Conservation (phyloP, 2,888 invertebrate genomes). For the Acholoe squamosa region DNA sequence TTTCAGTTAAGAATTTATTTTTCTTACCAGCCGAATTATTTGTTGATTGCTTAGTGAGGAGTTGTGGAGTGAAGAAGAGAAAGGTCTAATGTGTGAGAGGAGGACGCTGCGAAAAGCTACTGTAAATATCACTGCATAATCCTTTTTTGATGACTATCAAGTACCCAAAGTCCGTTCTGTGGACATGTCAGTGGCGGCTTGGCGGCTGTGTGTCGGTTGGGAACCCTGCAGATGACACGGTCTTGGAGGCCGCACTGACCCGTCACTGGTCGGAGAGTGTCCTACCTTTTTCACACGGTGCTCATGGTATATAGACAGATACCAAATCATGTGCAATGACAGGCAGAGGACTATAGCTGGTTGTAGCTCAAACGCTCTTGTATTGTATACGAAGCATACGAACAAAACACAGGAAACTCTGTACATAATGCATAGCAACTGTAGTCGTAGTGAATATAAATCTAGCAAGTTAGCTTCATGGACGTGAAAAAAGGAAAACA, state of each 20-base stretch:
- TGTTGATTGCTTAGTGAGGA: conserved; percentile 51
- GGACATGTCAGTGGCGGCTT: neutral
- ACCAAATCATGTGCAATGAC: conserved; percentile 65
- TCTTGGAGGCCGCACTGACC: neutral
- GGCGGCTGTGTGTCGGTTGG: neutral
- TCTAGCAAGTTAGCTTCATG: conserved; percentile 59
- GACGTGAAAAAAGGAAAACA: conserved; percentile 27
- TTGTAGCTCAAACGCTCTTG: conserved; percentile 60
- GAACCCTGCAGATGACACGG: neutral
- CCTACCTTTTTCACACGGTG: conserved; percentile 64
- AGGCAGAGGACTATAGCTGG: conserved; percentile 51
- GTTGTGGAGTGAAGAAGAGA: neutral
- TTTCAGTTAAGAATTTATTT: conserved; percentile 62
- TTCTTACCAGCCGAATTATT: conserved; percentile 58
- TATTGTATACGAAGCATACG: conserved; percentile 59
- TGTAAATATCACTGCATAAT: conserved; percentile 60
- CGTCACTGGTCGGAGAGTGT: conserved; percentile 18
- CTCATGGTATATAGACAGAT: conserved; percentile 59
- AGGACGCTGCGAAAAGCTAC: conserved; percentile 41
- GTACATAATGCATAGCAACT: conserved; percentile 60
- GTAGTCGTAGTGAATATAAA: conserved; percentile 57
- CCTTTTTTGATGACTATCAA: conserved; percentile 49
- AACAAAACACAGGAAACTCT: conserved; percentile 49
- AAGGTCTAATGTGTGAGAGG: conserved; percentile 42
- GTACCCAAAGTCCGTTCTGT: conserved; percentile 33